Conservation (phyloP, 1,140 invertebrate species). For the Pseudomyrmex pallidus region DNA sequence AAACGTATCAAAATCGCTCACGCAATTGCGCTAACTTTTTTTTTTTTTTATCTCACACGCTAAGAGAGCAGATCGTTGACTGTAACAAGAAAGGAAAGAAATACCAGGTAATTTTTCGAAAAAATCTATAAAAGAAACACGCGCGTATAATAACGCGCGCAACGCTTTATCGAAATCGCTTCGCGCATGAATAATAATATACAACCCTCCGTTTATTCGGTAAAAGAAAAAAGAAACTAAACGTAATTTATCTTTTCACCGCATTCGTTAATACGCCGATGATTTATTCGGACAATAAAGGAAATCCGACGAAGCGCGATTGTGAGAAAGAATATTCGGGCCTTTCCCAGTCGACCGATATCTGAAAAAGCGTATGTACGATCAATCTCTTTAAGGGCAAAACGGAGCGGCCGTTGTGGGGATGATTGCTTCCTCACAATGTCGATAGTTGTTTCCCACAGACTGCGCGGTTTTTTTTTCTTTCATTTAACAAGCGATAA, state of each 20-base stretch:
- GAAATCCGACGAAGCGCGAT: conserved; percentile 38
- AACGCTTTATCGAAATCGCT: conserved; percentile 16
- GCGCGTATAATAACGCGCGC: neutral
- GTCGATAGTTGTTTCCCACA: conserved; percentile 60
- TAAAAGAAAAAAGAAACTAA: neutral
- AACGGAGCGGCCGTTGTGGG: conserved; percentile 22
- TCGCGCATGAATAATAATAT: conserved; percentile 3
- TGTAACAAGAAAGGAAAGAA: neutral
- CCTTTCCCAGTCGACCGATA: conserved; percentile 55
- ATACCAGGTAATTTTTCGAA: conserved; percentile 1
- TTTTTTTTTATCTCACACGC: conserved; percentile 1
- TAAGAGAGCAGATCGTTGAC: conserved; percentile 4
- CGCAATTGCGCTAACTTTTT: conserved; percentile 20
- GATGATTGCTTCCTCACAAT: conserved; percentile 64
- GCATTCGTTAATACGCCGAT: conserved; percentile 44
- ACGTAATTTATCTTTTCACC: conserved; percentile 44
- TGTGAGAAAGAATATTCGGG: conserved; percentile 32
- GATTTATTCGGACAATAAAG: conserved; percentile 53
- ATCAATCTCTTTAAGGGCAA: conserved; percentile 67
- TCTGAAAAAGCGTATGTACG: conserved; percentile 63
- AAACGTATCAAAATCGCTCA: conserved; percentile 1
- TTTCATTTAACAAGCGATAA: conserved; percentile 66
- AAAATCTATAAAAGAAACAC: conserved; percentile 17
- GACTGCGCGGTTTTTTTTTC: conserved; percentile 45
- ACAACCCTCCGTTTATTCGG: conserved; percentile 20